Base-by-base conservation (phyloP, 2,113 vertebrate genomes). In the Phaetusa simplex region DNA sequence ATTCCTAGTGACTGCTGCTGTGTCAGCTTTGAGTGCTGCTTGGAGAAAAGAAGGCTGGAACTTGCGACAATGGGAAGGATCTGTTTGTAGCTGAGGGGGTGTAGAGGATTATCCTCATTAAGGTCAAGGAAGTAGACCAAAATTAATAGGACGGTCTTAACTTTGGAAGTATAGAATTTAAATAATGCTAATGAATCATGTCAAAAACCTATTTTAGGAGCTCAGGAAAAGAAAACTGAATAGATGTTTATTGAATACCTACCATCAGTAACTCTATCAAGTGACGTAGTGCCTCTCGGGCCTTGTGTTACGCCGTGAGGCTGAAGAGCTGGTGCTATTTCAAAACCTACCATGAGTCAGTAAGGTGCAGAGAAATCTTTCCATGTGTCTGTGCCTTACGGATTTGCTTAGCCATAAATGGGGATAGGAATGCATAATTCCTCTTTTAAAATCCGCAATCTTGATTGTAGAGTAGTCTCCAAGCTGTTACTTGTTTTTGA, bases 231-330 rank as follows among this genome's bases (percentile, higher is more conserved):
- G 12, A 5, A 30, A 62, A 15, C 8, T 26, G 38, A 34, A 9
- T 61, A 7, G 50, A 53, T 29, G 9, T 26, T 40, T 40, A 1
- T 18, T 45, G 30, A 56, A 38, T n/a, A 9, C 36, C 16, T 30
- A 40, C 20, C 5, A 6, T 7, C 36, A 66, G 42, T 27, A 53
- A 14, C n/a, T 83, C 5, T 30, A 15, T 12, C 20, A 9, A 22
- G 59, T 32, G 59, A 4, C 0, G 0, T 0, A 2, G 49, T 36
- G 56, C 71, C 38, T 6, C 38, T 49, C 9, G 4, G 43, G 11
- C 27, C 40, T 47, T 11, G 6, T n/a, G 42, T 43, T 29, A 29
- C 64, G 34, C 24, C 22, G 26, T 34, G 65, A 62, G 23, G 36
- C 70, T 82, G n/a, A 61, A 69, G 61, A 69, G 10, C 56, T 47